Evolutionary conservation across 2,797 vertebrate species (phyloP).

Genomic region (Pelodytes ibericus): DNA sequence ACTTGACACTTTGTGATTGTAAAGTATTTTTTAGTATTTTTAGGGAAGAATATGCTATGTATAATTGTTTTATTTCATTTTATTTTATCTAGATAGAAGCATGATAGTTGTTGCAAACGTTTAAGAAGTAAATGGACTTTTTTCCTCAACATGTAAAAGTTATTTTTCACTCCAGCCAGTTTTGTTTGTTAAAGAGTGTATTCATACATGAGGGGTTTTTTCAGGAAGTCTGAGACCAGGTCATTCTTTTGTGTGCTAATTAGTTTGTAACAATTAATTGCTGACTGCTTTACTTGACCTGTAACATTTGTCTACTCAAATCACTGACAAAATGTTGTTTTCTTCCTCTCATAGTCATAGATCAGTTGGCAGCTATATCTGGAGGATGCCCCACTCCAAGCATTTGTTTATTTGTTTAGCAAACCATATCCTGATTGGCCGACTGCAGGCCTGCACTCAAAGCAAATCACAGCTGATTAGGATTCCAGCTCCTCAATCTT

Average conservation of each 20-base stretch:
- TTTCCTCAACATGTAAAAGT: no score
- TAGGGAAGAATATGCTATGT: no score
- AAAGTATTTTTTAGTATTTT: no score
- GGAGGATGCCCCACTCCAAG: conserved; percentile 29
- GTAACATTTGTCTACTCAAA: conserved; percentile 44
- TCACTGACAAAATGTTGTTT: conserved; percentile 39
- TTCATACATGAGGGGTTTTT: conserved; percentile 18
- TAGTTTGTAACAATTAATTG: conserved; percentile 44
- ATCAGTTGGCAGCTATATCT: conserved; percentile 53
- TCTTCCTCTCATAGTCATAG: conserved; percentile 31
- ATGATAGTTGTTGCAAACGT: no score
- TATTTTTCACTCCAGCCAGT: not conserved
- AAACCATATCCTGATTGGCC: conserved; percentile 50
- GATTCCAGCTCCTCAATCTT: not conserved
- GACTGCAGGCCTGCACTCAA: conserved; percentile 5
- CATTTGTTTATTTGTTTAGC: conserved; percentile 46
- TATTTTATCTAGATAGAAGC: no score
- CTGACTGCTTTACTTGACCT: conserved; percentile 35
- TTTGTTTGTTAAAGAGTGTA: not conserved
- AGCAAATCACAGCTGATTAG: accelerated
- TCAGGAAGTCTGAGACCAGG: conserved; percentile 50
- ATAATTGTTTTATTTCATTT: no score
- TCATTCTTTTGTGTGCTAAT: conserved; percentile 40
- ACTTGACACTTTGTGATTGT: no score
- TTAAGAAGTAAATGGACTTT: no score